Conservation (phyloP, 2,113 vertebrate genomes). For the Oryzias celebensis region DNA sequence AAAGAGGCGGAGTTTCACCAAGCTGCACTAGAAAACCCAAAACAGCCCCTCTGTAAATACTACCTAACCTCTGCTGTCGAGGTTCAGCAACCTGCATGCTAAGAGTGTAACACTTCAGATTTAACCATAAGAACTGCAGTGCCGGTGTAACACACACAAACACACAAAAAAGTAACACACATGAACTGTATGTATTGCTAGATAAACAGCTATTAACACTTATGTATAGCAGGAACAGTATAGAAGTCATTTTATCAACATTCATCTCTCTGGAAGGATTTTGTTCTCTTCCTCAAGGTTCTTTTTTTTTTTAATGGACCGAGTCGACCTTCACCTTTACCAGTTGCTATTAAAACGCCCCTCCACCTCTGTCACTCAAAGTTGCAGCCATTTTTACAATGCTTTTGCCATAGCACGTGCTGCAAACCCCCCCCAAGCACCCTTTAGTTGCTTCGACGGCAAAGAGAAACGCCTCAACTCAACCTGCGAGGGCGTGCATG, state of each 20-base stretch:
- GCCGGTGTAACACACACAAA: slow-evolving; percentile 64
- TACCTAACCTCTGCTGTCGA: slow-evolving; percentile 91
- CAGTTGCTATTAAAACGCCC: too few species aligned
- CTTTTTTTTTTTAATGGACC: too few species aligned
- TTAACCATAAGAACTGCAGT: slow-evolving; percentile 71
- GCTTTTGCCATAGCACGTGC: too few species aligned
- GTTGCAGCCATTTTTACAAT: too few species aligned
- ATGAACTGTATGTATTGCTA: slow-evolving; percentile 70
- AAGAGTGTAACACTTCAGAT: slow-evolving; percentile 82
- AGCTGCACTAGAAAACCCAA: slow-evolving; percentile 88
- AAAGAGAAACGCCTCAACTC: slow-evolving; percentile 8
- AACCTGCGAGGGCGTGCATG: slow-evolving; percentile 31
- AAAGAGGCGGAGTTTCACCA: slow-evolving; percentile 87
- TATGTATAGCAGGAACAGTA: slow-evolving; percentile 60
- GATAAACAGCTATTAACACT: slow-evolving; percentile 52
- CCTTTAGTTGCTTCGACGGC: slow-evolving; percentile 37
- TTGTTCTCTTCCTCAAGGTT: too few species aligned
- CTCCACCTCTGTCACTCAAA: too few species aligned
- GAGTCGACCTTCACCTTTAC: too few species aligned
- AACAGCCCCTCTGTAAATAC: slow-evolving; percentile 97
- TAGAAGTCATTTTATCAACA: slow-evolving; percentile 67
- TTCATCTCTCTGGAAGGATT: slow-evolving; percentile 2
- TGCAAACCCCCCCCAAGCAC: not conserved
- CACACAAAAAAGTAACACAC: slow-evolving; percentile 34
- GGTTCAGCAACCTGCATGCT: slow-evolving; percentile 99